These are phyloP conservation scores for Heptranchias perlo DNA, from an alignment of 2,113 vertebrate species.

Conservation along the genomic window DNA sequence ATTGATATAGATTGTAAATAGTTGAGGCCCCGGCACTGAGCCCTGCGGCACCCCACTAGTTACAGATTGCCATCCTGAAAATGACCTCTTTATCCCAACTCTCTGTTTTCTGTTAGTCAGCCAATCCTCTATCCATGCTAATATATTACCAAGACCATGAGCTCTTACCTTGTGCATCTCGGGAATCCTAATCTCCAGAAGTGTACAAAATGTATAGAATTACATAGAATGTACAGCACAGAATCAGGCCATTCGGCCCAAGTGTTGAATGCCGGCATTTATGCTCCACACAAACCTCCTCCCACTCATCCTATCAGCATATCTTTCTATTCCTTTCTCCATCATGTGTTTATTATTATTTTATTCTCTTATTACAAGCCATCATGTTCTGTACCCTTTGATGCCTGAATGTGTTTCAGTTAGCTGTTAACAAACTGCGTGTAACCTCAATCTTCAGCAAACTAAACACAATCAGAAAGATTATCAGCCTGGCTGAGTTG, in stretches of 20 bases:
- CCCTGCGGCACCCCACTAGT: too few relatives aligned
- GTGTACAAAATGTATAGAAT: too few relatives aligned
- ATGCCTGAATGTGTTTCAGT: background rate
- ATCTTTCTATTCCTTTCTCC: background rate
- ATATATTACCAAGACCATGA: too few relatives aligned
- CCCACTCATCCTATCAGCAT: background rate
- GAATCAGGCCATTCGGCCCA: background rate
- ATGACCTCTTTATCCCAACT: too few relatives aligned
- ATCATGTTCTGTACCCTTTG: background rate
- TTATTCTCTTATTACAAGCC: background rate
- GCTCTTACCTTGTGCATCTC: too few relatives aligned
- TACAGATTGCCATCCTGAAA: too few relatives aligned
- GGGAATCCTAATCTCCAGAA: too few relatives aligned
- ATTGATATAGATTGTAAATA: too few relatives aligned
- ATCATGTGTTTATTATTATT: too few relatives aligned
- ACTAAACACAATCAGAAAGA: background rate
- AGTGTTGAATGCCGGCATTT: background rate
- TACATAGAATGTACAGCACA: background rate
- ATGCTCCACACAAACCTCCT: background rate
- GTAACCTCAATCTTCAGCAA: background rate
- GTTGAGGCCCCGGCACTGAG: too few relatives aligned
- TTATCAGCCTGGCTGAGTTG: background rate
- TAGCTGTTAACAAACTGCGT: background rate
- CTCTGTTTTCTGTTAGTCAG: too few relatives aligned
- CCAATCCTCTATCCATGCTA: too few relatives aligned